phyloP scores from a whole-genome alignment of 1,140 invertebrate species.

The Scaptomyza pallida region DNA sequence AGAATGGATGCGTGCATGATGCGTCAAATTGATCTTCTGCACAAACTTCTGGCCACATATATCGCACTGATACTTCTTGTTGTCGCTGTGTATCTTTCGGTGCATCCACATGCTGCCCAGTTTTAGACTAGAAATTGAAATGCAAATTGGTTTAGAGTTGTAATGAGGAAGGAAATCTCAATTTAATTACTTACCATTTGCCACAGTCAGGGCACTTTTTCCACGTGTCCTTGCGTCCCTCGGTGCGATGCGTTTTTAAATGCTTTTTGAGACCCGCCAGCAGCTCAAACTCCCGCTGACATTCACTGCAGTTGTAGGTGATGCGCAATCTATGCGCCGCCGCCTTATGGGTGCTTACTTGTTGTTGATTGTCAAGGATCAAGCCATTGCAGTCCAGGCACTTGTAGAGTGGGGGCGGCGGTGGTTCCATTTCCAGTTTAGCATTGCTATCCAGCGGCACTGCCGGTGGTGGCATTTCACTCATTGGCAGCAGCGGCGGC shows the following conservation, averaged over 20 bases:
- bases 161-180: not conserved
- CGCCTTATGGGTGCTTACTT: slow-evolving; percentile 62
- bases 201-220: slow-evolving; percentile 85
- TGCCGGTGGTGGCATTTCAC: slow-evolving; percentile 56
- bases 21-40: slow-evolving; percentile 85
- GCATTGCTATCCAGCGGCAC: slow-evolving; percentile 11
- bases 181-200: slow-evolving; percentile 84
- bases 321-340: slow-evolving; percentile 66
- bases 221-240: slow-evolving; percentile 75
- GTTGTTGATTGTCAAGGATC: slow-evolving; percentile 60
- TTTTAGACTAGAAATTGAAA: slow-evolving; percentile 79
- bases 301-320: slow-evolving; percentile 71
- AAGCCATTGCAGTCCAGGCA: slow-evolving; percentile 76
- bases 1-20: slow-evolving; percentile 85
- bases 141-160: not conserved
- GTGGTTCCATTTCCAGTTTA: slow-evolving; percentile 51
- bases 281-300: slow-evolving; percentile 73
- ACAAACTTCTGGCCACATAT: slow-evolving; percentile 85
- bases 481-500: slow-evolving; percentile 6
- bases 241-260: slow-evolving; percentile 74
- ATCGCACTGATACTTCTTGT: slow-evolving; percentile 85
- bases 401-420: slow-evolving; percentile 62
- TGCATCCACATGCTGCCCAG: slow-evolving; percentile 85
- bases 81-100: slow-evolving; percentile 84
- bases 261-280: slow-evolving; percentile 76